These are phyloP conservation scores for Leuctra nigra DNA, from an alignment of 2,888 invertebrate genomes.

Conservation along the genomic window DNA sequence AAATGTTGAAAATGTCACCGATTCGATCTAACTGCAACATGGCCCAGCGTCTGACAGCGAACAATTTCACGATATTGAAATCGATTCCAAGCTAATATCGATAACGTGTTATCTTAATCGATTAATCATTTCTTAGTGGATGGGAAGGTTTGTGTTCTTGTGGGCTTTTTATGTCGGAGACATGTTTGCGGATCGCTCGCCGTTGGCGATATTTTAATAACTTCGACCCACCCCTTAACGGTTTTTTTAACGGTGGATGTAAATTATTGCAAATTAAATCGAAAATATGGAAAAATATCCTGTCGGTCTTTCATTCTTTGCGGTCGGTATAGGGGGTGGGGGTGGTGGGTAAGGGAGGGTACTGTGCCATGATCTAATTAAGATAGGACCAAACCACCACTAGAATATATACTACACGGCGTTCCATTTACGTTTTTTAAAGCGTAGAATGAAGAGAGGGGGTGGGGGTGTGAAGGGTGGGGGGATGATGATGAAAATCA, in stretches of 20 bases:
- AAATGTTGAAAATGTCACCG: constrained; percentile 2
- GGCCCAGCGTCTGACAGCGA: too few species aligned
- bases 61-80: constrained; percentile 1
- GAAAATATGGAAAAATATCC: constrained; percentile 27
- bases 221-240: constrained; percentile 15
- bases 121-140: constrained; percentile 14
- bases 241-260: constrained; percentile 24
- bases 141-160: constrained; percentile 3
- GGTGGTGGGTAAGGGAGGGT: constrained; percentile 4
- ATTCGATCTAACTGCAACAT: background rate
- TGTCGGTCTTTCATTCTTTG: constrained; percentile 22
- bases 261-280: constrained; percentile 29
- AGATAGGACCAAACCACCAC: constrained; percentile 24
- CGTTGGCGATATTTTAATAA: constrained; percentile 20
- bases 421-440: constrained; percentile 19
- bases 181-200: constrained; percentile 18
- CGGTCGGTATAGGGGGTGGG: constrained; percentile 6
- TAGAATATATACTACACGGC: constrained; percentile 18
- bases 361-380: constrained; percentile 27
- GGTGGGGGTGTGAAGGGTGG: background rate
- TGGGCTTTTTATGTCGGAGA: constrained; percentile 11
- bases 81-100: constrained; percentile 6
- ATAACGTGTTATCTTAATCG: constrained; percentile 12
- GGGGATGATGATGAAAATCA: constrained; percentile 18
- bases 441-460: constrained; percentile 5